Evolutionary conservation across 2,888 invertebrate genomes (phyloP), one percentile per base, ranked within the genome.

Genomic region (Philereme vetulata): DNA sequence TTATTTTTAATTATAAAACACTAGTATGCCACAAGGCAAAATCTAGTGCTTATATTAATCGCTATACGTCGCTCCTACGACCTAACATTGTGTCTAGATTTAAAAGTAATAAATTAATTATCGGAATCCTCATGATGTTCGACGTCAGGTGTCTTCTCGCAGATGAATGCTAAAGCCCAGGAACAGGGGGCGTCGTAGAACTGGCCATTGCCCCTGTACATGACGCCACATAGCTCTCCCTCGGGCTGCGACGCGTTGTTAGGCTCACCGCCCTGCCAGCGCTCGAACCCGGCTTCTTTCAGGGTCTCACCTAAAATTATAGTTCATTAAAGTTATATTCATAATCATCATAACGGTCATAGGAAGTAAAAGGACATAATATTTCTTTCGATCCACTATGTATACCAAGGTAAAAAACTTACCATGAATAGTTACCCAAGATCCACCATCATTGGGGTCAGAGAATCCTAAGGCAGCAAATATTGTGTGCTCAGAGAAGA

Each of bases 391-490:
- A 21, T 1, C 21, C 1, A 1, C 21, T 21, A 1, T 21, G 21
- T 21, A 21, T 21, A 21, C 21, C 21, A 21, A 21, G 35, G 5
- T 36, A 36, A 49, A 33, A 44, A 35, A 58, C 65, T 53, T 67
- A 81, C 81, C 80, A 45, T 81, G 75, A 51, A 81, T 71, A 5
- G 77, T 83, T 35, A 74, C 72, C 75, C 77, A 84, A 0, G 75
- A 71, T 0, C 73, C 71, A 4, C 59, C 64, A 36, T 75, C 77
- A 4, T 66, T 67, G 73, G 76, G 80, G 40, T 80, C 75, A 4
- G 70, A 66, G 33, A 78, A 66, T 0, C 84, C 83, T 3, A 83
- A 35, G 3, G 68, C 72, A 1, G 75, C 72, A 4, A 62, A 55
- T 3, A 49, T 60, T 57, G 21, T 64, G 66, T 7, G 52, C 50